phyloP scores from a whole-genome alignment of 1,140 invertebrate genomes.

The Drosophila auraria region DNA sequence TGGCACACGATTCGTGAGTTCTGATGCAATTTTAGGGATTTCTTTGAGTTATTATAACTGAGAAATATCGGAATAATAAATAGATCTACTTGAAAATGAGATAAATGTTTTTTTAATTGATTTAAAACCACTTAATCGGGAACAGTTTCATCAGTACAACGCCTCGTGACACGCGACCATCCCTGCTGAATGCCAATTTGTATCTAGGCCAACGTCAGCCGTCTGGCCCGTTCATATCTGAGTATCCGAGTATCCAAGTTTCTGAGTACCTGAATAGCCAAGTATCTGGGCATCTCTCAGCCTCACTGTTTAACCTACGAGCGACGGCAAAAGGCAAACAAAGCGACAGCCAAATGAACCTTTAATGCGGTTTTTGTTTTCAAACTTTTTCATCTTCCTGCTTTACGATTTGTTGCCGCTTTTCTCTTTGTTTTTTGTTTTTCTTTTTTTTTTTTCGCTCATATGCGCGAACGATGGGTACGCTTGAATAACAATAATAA shows the following conservation, averaged over 20 bases:
- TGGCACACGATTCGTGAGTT: conserved; percentile 2
- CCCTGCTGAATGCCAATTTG: conserved; percentile 45
- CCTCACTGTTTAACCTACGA: conserved; percentile 55
- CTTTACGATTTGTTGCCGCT: conserved; percentile 27
- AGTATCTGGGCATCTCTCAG: conserved; percentile 23
- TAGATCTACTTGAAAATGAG: too few relatives aligned
- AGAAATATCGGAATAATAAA: too few relatives aligned
- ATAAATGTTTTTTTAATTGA: neutral
- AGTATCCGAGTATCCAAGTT: conserved; percentile 14
- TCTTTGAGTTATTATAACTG: too few relatives aligned
- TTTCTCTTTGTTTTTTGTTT: conserved; percentile 36
- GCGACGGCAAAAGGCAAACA: conserved; percentile 66
- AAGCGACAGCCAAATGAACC: conserved; percentile 79
- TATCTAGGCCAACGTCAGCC: conserved; percentile 51
- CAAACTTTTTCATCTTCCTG: conserved; percentile 48
- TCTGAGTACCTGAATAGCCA: conserved; percentile 28
- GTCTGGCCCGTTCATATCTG: conserved; percentile 29
- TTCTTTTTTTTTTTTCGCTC: conserved; percentile 33
- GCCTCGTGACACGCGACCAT: conserved; percentile 33
- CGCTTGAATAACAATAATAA: conserved; percentile 56
- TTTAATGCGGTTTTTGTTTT: conserved; percentile 76
- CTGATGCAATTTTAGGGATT: neutral
- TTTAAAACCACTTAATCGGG: neutral
- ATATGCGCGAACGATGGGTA: conserved; percentile 19
- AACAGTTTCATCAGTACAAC: neutral